Evolutionary conservation across 2,113 vertebrate genomes (phyloP).

Genomic region (Cavia porcellus): DNA sequence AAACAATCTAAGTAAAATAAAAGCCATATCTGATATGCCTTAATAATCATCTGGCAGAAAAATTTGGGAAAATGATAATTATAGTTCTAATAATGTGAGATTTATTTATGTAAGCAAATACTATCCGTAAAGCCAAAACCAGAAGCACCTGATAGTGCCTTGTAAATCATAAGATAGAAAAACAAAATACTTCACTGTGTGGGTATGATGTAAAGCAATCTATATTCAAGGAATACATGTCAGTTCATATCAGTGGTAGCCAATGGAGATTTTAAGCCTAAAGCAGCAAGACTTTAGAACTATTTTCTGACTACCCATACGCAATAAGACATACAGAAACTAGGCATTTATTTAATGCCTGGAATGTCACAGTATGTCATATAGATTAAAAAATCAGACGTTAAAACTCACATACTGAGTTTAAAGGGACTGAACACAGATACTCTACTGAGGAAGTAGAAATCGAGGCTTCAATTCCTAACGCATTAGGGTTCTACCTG

Average conservation of each 20-base stretch:
- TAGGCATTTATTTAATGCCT: slow-evolving; percentile 20
- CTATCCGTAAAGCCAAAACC: background rate
- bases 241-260: background rate
- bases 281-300: background rate
- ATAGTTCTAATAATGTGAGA: slow-evolving; percentile 19
- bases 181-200: background rate
- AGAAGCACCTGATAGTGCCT: background rate
- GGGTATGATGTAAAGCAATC: background rate
- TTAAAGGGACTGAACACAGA: background rate
- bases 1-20: slow-evolving; percentile 36
- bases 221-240: background rate
- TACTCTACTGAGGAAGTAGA: slow-evolving; percentile 38
- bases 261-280: slow-evolving; percentile 17
- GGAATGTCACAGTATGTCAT: background rate
- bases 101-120: background rate
- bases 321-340: background rate
- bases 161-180: background rate
- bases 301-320: background rate
- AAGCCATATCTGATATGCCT: background rate
- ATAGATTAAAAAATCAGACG: slow-evolving; percentile 14
- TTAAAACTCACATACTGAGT: background rate
- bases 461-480: slow-evolving; percentile 23
- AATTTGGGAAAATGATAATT: slow-evolving; percentile 2
- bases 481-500: background rate
- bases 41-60: slow-evolving; percentile 39